These are phyloP conservation scores for Petrosia ficiformis DNA, from an alignment of 37 sponge, comb jelly and placozoan genomes.

Conservation along the genomic window DNA sequence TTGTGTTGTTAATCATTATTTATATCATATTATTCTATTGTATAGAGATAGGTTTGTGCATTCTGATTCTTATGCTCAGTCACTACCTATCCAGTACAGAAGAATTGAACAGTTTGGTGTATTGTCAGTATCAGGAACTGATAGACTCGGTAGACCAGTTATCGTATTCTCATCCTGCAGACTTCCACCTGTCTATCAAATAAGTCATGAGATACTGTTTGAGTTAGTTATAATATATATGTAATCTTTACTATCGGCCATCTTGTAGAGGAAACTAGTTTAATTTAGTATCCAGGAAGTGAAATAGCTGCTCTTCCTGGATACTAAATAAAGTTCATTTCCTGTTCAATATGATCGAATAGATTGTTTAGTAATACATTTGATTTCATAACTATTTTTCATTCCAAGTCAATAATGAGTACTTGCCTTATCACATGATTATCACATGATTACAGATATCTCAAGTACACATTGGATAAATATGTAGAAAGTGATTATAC, in stretches of 20 bases:
- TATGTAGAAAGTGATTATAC: constrained; percentile 93
- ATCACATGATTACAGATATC: constrained; percentile 60
- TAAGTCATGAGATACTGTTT: constrained; percentile 58
- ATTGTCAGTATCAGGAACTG: constrained; percentile 58
- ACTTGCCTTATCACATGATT: too few species aligned
- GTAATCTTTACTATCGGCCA: too few species aligned
- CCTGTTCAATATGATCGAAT: neutral
- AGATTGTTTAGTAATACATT: too few species aligned
- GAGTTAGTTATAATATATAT: constrained; percentile 66
- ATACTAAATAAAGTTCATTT: neutral
- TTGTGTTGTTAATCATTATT: neutral
- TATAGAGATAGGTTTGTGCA: neutral
- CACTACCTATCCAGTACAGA: constrained; percentile 20
- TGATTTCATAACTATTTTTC: too few species aligned
- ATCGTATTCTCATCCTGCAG: constrained; percentile 69
- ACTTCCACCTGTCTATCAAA: constrained; percentile 49
- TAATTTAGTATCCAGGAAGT: too few species aligned
- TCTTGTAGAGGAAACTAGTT: neutral
- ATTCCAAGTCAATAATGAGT: too few species aligned
- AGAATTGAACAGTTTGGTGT: constrained; percentile 50
- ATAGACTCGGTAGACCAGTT: constrained; percentile 62
- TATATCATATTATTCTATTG: too few species aligned
- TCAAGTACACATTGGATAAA: constrained; percentile 62
- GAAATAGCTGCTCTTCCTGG: too few species aligned
- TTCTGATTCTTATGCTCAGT: neutral